phyloP scores from a whole-genome alignment of 2,797 vertebrate genomes.

The Anguilla megastoma region DNA sequence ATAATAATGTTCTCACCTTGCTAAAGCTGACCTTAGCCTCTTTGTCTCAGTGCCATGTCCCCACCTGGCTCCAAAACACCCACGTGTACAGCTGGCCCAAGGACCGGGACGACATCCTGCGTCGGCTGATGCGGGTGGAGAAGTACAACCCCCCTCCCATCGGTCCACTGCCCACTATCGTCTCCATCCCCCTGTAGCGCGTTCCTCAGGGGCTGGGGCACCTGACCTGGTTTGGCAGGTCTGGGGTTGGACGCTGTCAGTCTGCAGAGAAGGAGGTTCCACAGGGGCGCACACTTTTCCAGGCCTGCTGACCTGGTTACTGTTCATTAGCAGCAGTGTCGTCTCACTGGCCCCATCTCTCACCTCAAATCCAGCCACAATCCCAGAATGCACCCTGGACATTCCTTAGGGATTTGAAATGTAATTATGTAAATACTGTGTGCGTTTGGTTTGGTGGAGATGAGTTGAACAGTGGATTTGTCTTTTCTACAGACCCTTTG shows the following conservation, averaged over 20 bases:
- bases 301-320: neutral
- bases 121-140: slow-evolving; percentile 80
- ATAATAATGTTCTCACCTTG: too few relatives aligned
- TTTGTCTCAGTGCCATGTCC: slow-evolving; percentile 71
- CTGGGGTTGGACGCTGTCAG: neutral
- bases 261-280: neutral
- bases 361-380: neutral
- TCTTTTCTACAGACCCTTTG: neutral
- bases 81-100: slow-evolving; percentile 76
- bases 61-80: slow-evolving; percentile 80
- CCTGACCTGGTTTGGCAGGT: too few relatives aligned
- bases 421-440: neutral
- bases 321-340: neutral
- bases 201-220: slow-evolving; percentile 34
- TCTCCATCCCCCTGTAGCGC: slow-evolving; percentile 74
- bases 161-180: slow-evolving; percentile 76
- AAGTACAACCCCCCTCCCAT: slow-evolving; percentile 80
- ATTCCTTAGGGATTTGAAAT: neutral
- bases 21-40: neutral
- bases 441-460: neutral
- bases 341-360: neutral
- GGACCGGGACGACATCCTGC: slow-evolving; percentile 75
- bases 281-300: neutral
- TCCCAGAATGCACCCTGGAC: neutral
- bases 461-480: neutral